These are phyloP conservation scores for Noctilio leporinus DNA, from an alignment of 2,113 vertebrate species.

Conservation along the genomic window DNA sequence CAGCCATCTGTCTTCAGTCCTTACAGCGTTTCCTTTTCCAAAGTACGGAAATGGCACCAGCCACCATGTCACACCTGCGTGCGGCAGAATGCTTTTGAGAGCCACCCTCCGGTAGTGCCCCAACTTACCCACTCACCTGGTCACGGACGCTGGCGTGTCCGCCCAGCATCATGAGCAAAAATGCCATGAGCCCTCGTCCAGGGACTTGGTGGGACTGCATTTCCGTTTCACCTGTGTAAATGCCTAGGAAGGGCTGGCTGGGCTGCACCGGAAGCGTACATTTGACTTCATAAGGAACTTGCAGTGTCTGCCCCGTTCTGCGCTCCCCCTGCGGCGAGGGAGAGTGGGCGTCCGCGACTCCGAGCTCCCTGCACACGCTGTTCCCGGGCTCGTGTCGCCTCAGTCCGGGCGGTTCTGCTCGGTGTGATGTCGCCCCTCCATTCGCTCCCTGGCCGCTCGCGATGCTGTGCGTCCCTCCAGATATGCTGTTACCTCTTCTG, in stretches of 20 bases:
- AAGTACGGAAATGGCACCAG: rapidly evolving
- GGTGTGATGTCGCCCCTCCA: no score
- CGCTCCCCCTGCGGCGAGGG: rapidly evolving
- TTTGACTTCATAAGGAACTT: neutral
- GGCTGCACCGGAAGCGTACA: rapidly evolving
- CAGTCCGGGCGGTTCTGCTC: no score
- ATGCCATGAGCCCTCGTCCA: neutral
- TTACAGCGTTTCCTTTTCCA: neutral
- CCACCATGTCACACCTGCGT: rapidly evolving
- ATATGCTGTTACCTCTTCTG: neutral
- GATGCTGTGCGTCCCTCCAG: neutral
- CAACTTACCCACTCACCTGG: rapidly evolving
- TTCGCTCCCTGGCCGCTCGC: no score
- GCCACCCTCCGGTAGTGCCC: rapidly evolving
- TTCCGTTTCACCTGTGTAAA: neutral
- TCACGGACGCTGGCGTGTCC: neutral
- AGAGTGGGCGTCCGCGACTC: no score
- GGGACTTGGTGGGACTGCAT: neutral
- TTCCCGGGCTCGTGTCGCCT: neutral
- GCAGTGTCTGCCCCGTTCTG: neutral
- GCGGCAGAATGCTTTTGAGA: rapidly evolving
- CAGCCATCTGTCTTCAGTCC: neutral
- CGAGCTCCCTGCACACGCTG: no score
- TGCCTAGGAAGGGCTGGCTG: neutral
- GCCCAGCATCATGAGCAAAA: no score